Conservation (phyloP, 2,113 vertebrate genomes). For the Pseudolaguvia tuberculata region DNA sequence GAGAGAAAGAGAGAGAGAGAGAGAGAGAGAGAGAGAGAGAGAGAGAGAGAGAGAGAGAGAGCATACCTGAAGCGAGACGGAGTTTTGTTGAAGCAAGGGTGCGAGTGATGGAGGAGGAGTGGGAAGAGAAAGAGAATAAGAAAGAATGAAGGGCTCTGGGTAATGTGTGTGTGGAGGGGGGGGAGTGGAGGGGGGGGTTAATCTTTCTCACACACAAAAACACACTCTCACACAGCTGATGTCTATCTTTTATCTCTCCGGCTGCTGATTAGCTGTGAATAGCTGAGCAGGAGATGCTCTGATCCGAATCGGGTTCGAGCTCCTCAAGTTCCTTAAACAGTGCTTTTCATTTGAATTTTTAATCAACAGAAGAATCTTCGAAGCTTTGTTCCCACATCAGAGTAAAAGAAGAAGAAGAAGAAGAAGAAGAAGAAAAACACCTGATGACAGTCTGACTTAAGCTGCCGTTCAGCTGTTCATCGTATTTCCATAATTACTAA, state of each 20-base stretch:
- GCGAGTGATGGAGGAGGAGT: not conserved
- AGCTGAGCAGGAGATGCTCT: conserved; percentile 48
- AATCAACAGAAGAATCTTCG: conserved; percentile 1
- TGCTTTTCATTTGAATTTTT: conserved; percentile 39
- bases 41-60: not conserved
- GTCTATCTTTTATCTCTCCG: conserved; percentile 56
- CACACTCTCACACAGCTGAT: conserved; percentile 49
- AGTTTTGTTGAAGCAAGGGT: not conserved
- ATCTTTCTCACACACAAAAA: conserved; percentile 46
- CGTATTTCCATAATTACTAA: too few relatives aligned
- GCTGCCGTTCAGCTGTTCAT: too few relatives aligned
- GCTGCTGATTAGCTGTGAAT: conserved; percentile 58
- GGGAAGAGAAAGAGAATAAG: not conserved
- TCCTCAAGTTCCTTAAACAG: conserved; percentile 32
- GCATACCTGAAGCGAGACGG: conserved; percentile 16
- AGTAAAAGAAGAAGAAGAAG: not conserved
- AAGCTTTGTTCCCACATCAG: not conserved
- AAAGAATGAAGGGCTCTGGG: not conserved
- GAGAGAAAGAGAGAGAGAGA: not conserved
- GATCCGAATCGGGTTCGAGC: conserved; percentile 61
- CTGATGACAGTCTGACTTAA: not conserved
- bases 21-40: not conserved
- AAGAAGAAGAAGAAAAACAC: too few relatives aligned
- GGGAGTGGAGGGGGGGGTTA: too few relatives aligned
- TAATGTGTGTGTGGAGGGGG: not conserved